phyloP scores from a whole-genome alignment of 2,113 vertebrate genomes.

The Tinamus guttatus region DNA sequence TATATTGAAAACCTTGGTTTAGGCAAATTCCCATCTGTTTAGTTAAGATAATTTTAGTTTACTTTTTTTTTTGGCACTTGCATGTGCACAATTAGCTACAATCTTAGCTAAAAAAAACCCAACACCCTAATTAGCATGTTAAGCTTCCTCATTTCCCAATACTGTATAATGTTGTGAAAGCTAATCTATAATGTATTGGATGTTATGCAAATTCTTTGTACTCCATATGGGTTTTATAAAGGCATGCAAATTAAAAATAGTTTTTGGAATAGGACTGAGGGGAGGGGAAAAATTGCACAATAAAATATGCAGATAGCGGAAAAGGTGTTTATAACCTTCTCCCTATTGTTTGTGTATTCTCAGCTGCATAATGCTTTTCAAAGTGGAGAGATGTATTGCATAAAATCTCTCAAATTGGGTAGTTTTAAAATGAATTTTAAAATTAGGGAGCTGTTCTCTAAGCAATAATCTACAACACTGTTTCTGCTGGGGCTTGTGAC shows the following conservation, averaged over 20 bases:
- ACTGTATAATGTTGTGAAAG: slow-evolving; percentile 68
- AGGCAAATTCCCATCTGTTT: slow-evolving; percentile 63
- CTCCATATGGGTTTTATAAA: slow-evolving; percentile 57
- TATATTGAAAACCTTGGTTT: not conserved
- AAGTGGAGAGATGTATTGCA: not conserved
- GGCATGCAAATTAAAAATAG: slow-evolving; percentile 65
- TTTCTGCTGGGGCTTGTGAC: not conserved
- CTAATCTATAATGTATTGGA: slow-evolving; percentile 71
- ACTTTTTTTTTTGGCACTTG: slow-evolving; percentile 30
- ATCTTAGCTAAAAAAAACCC: slow-evolving; percentile 35
- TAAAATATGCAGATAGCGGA: slow-evolving; percentile 30
- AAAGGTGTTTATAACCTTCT: slow-evolving; percentile 60
- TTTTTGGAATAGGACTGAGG: slow-evolving; percentile 43
- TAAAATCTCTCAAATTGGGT: slow-evolving; percentile 9
- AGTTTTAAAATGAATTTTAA: slow-evolving; percentile 41
- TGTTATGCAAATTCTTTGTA: slow-evolving; percentile 63
- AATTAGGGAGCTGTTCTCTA: not conserved
- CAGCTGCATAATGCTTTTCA: slow-evolving; percentile 46
- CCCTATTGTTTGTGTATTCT: slow-evolving; percentile 48
- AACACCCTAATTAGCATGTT: slow-evolving; percentile 66
- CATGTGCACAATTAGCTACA: slow-evolving; percentile 25
- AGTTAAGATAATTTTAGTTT: slow-evolving; percentile 67
- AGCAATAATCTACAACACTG: not conserved
- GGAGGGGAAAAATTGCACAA: slow-evolving; percentile 48
- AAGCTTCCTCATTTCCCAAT: slow-evolving; percentile 67